Percentiles rank a stretch among this genome's conserved stretches.
These are phyloP conservation scores for Chironex yamaguchii DNA, from an alignment of 30 jellyfish, hydroid and myxozoan species.

Conservation along the genomic window DNA sequence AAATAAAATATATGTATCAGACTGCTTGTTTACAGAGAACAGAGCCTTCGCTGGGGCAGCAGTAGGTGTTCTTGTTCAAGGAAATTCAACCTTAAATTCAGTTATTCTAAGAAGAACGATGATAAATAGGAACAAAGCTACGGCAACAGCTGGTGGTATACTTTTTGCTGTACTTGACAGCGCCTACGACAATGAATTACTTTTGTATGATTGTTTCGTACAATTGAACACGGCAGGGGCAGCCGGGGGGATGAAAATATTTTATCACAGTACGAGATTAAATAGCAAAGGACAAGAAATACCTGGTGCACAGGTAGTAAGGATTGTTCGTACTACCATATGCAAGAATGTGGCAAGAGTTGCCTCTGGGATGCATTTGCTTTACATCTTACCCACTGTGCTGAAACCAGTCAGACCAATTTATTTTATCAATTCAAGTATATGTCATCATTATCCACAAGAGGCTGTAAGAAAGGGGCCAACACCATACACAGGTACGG, in stretches of 20 bases:
- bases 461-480: slow-evolving; percentile 1
- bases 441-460: slow-evolving; percentile 60
- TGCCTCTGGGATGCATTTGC: slow-evolving; percentile 79
- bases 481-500: slow-evolving; percentile 74
- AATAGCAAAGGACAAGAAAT: background rate
- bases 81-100: slow-evolving; percentile 27
- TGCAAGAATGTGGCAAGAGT: slow-evolving; percentile 69
- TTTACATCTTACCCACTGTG: background rate
- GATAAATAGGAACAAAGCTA: slow-evolving; percentile 49
- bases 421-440: slow-evolving; percentile 42
- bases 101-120: slow-evolving; percentile 2
- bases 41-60: slow-evolving; percentile 88
- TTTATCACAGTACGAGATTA: background rate
- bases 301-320: slow-evolving; percentile 8
- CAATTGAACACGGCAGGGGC: slow-evolving; percentile 54
- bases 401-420: slow-evolving; percentile 25
- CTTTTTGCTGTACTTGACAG: slow-evolving; percentile 58
- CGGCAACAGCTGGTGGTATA: slow-evolving; percentile 78
- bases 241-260: slow-evolving; percentile 80
- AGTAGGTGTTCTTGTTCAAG: slow-evolving; percentile 61
- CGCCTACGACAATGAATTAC: slow-evolving; percentile 17
- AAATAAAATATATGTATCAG: slow-evolving; percentile 6
- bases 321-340: slow-evolving; percentile 15
- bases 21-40: slow-evolving; percentile 36
- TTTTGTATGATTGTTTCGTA: slow-evolving; percentile 13